A percentile compares a stretch with the other conserved stretches of the same genome.
Evolutionary conservation across 2,797 vertebrate genomes (phyloP).

Genomic region (Champsocephalus gunnari): DNA sequence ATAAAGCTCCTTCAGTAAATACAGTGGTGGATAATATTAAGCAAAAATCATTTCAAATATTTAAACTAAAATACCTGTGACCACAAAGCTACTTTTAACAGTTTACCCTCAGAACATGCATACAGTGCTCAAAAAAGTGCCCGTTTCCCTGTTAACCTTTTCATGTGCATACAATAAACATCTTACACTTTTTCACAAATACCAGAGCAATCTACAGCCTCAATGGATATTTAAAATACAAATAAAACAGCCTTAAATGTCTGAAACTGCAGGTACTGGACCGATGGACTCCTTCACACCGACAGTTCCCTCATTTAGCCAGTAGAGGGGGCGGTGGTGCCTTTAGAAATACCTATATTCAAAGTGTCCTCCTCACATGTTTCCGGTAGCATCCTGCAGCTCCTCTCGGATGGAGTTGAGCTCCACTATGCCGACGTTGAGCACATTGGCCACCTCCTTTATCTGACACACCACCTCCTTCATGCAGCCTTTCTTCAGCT

Average conservation of each 20-base stretch:
- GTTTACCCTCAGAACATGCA: background rate
- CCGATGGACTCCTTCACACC: background rate
- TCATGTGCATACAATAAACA: background rate
- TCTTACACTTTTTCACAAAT: constrained; percentile 2
- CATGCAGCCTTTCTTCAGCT: constrained; percentile 80
- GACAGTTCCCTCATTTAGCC: constrained; percentile 20
- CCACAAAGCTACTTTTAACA: background rate
- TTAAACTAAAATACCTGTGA: background rate
- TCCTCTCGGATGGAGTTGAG: constrained; percentile 81
- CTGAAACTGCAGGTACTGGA: background rate
- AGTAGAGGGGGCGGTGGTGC: constrained; percentile 39
- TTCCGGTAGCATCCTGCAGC: constrained; percentile 75
- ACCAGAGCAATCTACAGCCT: background rate
- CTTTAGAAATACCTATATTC: background rate
- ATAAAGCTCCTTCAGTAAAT: background rate
- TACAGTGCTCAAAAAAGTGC: background rate
- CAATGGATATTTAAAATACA: background rate
- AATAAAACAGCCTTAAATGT: background rate
- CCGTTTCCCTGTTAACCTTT: background rate
- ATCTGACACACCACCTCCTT: constrained; percentile 78
- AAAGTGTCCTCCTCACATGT: constrained; percentile 49
- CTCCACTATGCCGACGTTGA: constrained; percentile 76
- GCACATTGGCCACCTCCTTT: constrained; percentile 62
- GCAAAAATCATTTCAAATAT: background rate
- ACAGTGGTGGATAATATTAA: background rate